phyloP scores from a whole-genome alignment of 2,113 vertebrate genomes.

The Callipepla squamata region DNA sequence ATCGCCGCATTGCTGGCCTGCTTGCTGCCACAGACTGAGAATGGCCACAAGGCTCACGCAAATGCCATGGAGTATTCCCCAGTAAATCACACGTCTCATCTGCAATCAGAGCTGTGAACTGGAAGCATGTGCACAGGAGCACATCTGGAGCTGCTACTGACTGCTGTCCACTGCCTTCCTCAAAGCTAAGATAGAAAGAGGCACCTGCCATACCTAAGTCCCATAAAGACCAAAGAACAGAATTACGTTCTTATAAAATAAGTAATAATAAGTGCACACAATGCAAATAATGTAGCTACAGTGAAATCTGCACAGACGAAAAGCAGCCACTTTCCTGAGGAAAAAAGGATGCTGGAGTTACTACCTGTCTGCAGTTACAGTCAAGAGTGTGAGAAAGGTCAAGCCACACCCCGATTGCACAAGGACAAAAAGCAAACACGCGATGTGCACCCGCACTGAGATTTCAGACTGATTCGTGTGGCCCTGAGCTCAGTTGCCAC shows the following conservation, averaged over 20 bases:
- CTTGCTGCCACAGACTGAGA: background rate
- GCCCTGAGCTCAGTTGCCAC: background rate
- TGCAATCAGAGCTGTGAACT: background rate
- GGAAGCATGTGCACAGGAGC: background rate
- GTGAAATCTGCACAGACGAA: background rate
- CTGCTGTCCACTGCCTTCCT: background rate
- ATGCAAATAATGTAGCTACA: background rate
- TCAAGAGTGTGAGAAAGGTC: background rate
- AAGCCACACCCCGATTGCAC: background rate
- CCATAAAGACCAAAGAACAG: background rate
- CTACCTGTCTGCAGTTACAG: background rate
- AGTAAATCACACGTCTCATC: background rate
- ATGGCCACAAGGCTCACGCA: background rate
- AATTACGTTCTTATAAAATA: background rate
- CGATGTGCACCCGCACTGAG: background rate
- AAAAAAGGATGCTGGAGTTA: background rate
- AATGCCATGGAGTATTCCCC: slow-evolving; percentile 24
- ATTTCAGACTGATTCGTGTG: background rate
- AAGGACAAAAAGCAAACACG: background rate
- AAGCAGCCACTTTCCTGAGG: background rate
- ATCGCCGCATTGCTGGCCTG: background rate
- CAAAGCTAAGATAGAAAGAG: background rate
- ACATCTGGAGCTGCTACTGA: background rate
- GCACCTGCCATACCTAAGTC: background rate
- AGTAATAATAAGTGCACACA: background rate